phyloP scores from a whole-genome alignment of 2,797 vertebrate species.

The Yasuhikotakia modesta region DNA sequence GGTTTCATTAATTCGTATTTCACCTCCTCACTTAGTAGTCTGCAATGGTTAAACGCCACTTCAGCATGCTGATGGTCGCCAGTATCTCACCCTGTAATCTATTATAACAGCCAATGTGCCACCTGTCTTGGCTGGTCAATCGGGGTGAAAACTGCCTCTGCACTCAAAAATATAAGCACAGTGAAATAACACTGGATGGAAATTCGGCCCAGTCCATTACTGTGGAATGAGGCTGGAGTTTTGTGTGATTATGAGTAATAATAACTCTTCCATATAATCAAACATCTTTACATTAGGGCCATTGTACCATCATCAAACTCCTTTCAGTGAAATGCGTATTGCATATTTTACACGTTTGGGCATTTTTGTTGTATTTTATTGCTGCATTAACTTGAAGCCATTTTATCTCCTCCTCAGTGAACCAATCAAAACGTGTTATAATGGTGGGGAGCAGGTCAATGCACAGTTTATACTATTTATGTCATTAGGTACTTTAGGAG shows the following conservation, averaged over 20 bases:
- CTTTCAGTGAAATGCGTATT: background rate
- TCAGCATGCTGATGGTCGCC: slow-evolving; percentile 43
- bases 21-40: slow-evolving; percentile 39
- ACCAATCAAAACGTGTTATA: background rate
- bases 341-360: background rate
- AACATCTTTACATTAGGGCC: background rate
- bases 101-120: slow-evolving; percentile 42
- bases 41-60: slow-evolving; percentile 44
- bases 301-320: background rate
- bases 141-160: slow-evolving; percentile 17
- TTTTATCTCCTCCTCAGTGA: no score
- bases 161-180: slow-evolving; percentile 13
- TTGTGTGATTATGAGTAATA: slow-evolving; percentile 6
- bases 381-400: no score
- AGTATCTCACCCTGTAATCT: slow-evolving; percentile 33
- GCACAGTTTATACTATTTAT: background rate
- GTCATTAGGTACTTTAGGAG: no score
- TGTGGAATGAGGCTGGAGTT: slow-evolving; percentile 2
- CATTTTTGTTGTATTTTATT: no score
- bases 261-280: background rate
- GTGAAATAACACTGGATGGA: slow-evolving; percentile 20
- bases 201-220: background rate
- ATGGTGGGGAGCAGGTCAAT: background rate
- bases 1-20: slow-evolving; percentile 59
- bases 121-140: slow-evolving; percentile 36